Evolutionary conservation across 2,797 vertebrate species (phyloP), one percentile per base, ranked within the genome.

Genomic region (Lutjanus argentimaculatus): DNA sequence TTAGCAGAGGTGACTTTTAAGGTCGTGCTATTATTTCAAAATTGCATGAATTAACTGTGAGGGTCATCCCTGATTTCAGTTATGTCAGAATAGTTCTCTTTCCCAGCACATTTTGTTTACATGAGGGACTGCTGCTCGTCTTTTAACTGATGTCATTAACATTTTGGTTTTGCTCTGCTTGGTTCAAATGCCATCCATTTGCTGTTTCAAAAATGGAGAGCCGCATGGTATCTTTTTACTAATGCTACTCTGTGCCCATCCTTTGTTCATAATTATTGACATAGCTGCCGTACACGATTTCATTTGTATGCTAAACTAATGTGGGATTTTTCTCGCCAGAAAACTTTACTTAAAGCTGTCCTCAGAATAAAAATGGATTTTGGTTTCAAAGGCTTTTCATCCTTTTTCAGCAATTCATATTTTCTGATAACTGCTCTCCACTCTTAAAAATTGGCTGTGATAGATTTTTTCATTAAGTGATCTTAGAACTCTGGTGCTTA

Each of bases 211-310:
- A 88, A 89, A 93, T 85, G 82, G 79, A 90, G 79, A 67, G 36
- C 58, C 93, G 94, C 94, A 95, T 95, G 30, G 93, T 55, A 7
- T 86, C 63, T 88, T 80, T 88, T 69, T 25, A 90, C 91, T 92
- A 92, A 92, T 89, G 62, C 69, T 65, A 13, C 75, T 59, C 36
- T 63, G 19, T 78, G 72, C 52, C 22, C 21, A 68, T 56, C 19
- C 16, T 72, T 68, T 73, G 53, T 85, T 84, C 21, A 1, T 43
- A 30, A 69, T 45, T 68, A 9, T 69, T 43, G 19, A n/a, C 49
- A 67, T 49, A 82, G n/a, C 52, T 21, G 52, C 9, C 48, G 40
- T 80, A 6, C 55, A 22, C 25, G 7, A 72, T 73, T 64, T 58
- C 1, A 59, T 79, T 79, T 65, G 40, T 77, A 21, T 71, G 68